Percentiles rank a stretch among this genome's conserved stretches.
These are phyloP conservation scores for Drosophila incognita DNA, from an alignment of 2,888 invertebrate species.

Conservation along the genomic window DNA sequence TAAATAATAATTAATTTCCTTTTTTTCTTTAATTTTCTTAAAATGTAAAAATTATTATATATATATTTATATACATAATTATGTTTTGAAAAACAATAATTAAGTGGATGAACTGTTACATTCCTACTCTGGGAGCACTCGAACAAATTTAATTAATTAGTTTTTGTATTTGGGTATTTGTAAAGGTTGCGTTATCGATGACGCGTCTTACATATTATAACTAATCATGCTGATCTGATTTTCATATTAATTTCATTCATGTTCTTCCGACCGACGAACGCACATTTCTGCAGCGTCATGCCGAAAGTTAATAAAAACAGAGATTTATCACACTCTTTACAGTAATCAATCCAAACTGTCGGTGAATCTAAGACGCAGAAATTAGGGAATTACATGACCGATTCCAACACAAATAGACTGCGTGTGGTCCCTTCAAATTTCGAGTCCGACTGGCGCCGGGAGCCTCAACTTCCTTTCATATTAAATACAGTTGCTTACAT, in stretches of 20 bases:
- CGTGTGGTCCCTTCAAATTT: slow-evolving; percentile 61
- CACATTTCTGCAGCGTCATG: slow-evolving; percentile 68
- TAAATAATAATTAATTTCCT: rapidly evolving
- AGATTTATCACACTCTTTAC: slow-evolving; percentile 83
- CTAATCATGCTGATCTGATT: slow-evolving; percentile 82
- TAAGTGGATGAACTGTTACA: slow-evolving; percentile 8
- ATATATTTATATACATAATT: neutral
- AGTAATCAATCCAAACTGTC: slow-evolving; percentile 73
- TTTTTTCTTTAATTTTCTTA: neutral
- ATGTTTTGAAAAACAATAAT: neutral
- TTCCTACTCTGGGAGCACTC: slow-evolving; percentile 16
- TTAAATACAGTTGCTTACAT: slow-evolving; percentile 14
- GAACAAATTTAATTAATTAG: slow-evolving; percentile 73
- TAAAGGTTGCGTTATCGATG: slow-evolving; percentile 38
- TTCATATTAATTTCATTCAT: slow-evolving; percentile 67
- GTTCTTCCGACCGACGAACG: slow-evolving; percentile 47
- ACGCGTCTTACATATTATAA: slow-evolving; percentile 67
- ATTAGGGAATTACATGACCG: slow-evolving; percentile 72
- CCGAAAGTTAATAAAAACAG: slow-evolving; percentile 82
- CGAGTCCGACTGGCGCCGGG: slow-evolving; percentile 56
- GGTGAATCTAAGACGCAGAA: slow-evolving; percentile 56
- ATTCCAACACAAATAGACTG: slow-evolving; percentile 69
- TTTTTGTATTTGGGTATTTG: slow-evolving; percentile 24
- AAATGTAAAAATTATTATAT: neutral
- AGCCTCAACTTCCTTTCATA: slow-evolving; percentile 30